These are phyloP conservation scores for Calephelis perditalis DNA, from an alignment of 2,888 invertebrate genomes.

Conservation along the genomic window DNA sequence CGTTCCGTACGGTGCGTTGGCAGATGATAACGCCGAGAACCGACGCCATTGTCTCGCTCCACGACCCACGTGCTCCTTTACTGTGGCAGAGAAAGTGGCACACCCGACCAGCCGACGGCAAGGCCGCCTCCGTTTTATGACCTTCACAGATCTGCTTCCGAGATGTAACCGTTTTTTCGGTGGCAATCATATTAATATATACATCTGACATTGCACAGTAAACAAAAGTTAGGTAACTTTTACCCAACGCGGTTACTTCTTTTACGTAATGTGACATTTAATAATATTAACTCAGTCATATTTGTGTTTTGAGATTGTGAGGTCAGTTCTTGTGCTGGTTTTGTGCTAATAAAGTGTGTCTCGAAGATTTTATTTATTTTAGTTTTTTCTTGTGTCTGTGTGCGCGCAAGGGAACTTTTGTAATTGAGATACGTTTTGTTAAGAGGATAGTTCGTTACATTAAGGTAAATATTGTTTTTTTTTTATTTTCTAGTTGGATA, in stretches of 20 bases:
- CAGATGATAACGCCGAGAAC: conserved; percentile 45
- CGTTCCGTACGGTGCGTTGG: conserved; percentile 57
- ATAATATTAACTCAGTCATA: conserved; percentile 1
- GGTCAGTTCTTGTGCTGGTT: conserved; percentile 5
- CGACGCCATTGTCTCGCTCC: conserved; percentile 50
- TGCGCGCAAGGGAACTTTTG: no score
- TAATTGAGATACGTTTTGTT: no score
- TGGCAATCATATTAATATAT: background rate
- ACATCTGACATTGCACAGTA: background rate
- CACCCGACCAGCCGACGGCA: conserved; percentile 54
- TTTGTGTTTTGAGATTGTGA: conserved; percentile 9
- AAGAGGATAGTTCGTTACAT: no score
- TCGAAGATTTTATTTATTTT: background rate
- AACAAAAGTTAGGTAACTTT: conserved; percentile 10
- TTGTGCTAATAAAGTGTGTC: background rate
- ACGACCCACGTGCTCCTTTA: conserved; percentile 55
- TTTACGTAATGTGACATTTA: conserved; percentile 9
- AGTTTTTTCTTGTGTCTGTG: no score
- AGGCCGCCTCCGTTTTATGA: conserved; percentile 64
- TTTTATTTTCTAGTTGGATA: no score
- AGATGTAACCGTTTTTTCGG: conserved; percentile 38
- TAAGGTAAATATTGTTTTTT: no score
- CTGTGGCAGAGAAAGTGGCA: conserved; percentile 67
- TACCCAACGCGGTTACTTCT: conserved; percentile 5
- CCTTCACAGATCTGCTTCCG: conserved; percentile 63